These are phyloP conservation scores for Aspiorhynchus laticeps DNA, from an alignment of 2,113 vertebrate species.

Conservation along the genomic window DNA sequence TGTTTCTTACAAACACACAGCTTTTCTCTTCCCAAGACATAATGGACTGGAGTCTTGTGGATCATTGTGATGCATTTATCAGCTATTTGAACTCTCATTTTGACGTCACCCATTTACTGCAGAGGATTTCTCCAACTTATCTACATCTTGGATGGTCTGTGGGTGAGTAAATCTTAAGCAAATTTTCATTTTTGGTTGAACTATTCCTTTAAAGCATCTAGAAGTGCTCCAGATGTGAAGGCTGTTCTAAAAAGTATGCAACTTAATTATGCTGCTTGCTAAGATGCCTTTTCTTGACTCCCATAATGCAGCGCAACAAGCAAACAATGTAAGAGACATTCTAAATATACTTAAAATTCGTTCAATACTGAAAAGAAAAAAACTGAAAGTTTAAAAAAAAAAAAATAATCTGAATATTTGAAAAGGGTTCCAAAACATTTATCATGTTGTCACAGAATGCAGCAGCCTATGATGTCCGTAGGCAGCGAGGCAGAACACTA, in stretches of 20 bases:
- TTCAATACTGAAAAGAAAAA: neutral
- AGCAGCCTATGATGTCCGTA: neutral
- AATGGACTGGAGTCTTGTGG: no score
- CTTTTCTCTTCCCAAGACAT: no score
- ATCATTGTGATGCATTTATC: no score
- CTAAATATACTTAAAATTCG: neutral
- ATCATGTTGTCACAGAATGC: neutral
- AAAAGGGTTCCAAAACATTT: neutral
- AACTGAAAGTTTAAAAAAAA: neutral
- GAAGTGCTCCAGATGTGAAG: neutral
- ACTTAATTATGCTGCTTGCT: neutral
- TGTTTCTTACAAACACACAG: no score
- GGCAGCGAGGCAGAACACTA: neutral
- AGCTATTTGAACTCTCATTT: neutral
- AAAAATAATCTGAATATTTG: neutral
- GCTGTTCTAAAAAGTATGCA: neutral
- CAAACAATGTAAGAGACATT: no score
- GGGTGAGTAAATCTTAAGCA: no score
- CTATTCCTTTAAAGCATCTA: neutral
- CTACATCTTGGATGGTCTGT: no score
- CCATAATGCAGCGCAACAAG: neutral
- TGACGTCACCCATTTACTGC: neutral
- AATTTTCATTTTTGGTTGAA: no score
- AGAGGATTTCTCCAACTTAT: neutral
- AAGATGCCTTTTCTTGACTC: neutral